A percentile compares a stretch with the other conserved stretches of the same genome.
These are phyloP conservation scores for Asteroscopus sphinx DNA, from an alignment of 2,888 invertebrate genomes.

Conservation along the genomic window DNA sequence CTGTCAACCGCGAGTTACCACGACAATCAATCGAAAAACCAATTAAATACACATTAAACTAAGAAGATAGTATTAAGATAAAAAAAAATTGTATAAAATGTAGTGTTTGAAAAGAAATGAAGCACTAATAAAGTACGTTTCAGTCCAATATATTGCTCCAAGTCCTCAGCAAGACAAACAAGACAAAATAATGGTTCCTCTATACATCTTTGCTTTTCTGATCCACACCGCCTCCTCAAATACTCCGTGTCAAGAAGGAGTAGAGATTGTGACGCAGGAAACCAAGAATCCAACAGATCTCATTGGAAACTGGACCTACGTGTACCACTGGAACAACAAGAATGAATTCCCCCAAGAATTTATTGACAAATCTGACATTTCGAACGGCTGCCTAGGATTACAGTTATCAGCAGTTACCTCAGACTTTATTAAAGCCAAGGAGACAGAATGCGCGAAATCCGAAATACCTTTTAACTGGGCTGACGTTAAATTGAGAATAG, in stretches of 20 bases:
- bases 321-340: conserved; percentile 40
- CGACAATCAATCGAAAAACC: conserved; percentile 1
- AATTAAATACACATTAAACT: conserved; percentile 17
- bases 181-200: not conserved
- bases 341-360: conserved; percentile 6
- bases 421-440: conserved; percentile 10
- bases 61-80: conserved; percentile 3
- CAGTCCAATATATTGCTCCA: no score
- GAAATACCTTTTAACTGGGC: conserved; percentile 40
- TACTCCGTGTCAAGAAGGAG: conserved; percentile 22
- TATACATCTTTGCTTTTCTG: conserved; percentile 11
- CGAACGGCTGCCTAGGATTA: conserved; percentile 19
- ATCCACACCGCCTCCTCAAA: conserved; percentile 18
- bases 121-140: no score
- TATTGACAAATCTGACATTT: not conserved
- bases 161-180: not conserved
- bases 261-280: conserved; percentile 12
- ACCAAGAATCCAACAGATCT: conserved; percentile 20
- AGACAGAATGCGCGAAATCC: conserved; percentile 21
- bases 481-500: conserved; percentile 29
- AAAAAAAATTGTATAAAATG: conserved; percentile 13
- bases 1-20: not conserved
- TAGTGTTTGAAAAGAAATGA: not conserved
- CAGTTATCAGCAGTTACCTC: conserved; percentile 9
- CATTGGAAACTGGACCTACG: conserved; percentile 33